These are phyloP conservation scores for Melopsittacus undulatus DNA, from an alignment of 2,797 vertebrate species.

Conservation along the genomic window DNA sequence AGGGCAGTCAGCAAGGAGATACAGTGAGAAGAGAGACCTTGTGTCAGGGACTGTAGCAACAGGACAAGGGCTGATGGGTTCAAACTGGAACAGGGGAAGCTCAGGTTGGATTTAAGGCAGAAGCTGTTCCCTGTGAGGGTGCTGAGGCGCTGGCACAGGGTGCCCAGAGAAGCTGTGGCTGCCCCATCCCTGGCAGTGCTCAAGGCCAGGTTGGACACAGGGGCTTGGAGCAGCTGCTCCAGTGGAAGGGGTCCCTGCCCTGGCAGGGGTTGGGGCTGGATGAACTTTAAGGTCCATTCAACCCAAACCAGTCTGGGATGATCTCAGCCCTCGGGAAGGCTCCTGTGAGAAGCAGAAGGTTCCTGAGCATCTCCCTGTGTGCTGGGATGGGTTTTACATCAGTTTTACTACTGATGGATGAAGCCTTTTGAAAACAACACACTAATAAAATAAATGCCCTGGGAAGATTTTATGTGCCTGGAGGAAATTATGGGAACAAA, in stretches of 20 bases:
- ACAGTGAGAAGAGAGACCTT: not conserved
- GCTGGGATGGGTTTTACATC: not conserved
- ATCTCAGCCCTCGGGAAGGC: not conserved
- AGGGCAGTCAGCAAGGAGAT: not conserved
- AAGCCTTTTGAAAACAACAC: not conserved
- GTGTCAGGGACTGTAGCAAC: not conserved
- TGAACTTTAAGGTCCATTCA: not conserved
- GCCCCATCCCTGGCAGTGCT: no score
- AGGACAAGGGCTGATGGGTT: not conserved
- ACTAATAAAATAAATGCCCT: not conserved
- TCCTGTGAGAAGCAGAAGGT: not conserved
- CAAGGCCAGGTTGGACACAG: no score
- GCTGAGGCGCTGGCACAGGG: no score
- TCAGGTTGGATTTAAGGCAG: not conserved
- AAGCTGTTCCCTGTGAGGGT: no score
- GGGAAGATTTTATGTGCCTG: not conserved
- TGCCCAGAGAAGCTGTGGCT: no score
- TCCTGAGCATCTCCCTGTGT: not conserved
- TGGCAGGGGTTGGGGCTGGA: no score
- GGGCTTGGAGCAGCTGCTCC: no score
- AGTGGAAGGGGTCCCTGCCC: not conserved
- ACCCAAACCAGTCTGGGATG: not conserved
- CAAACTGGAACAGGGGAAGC: not conserved
- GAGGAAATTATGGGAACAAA: not conserved
- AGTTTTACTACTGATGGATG: not conserved